Base-by-base conservation (phyloP, 2,888 invertebrate species). In the Malachius bipustulatus region DNA sequence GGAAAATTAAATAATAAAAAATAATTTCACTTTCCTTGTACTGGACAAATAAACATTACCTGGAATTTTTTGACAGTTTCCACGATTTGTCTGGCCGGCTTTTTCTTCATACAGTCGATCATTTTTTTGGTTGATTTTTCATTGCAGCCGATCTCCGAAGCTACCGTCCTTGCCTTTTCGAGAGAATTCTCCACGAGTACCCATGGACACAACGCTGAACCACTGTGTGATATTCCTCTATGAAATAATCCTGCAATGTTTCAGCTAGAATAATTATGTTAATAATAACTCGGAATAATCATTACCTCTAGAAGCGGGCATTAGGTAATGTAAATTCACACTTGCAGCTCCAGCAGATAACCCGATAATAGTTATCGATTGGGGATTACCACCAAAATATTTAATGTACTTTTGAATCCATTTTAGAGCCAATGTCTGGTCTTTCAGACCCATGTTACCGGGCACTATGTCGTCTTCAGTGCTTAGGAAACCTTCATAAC, bases 321-420 rank as follows among this genome's bases (percentile, higher is more conserved):
- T 74, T 9, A 83, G 47, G 44, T 75, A 72, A 43, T 82, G 83
- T 42, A 80, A 72, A 54, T 83, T 80, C 0, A 77, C 78, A 46
- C 82, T 77, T 3, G 76, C 79, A 16, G 75, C 82, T 0, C 84
- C 84, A 0, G 83, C 77, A 3, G 82, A 82, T 50, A 73, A 68
- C 2, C 84, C 84, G 1, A 71, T 57, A 2, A 83, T 55, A 0
- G 80, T 77, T 16, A 83, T 67, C 37, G 74, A 73, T 28, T 74
- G 67, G 1, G 79, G 72, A 60, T 82, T 73, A 1, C 83, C 83
- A 2, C 78, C 79, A 47, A 84, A 83, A 52, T 65, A 64, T 45
- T 69, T 61, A 38, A 83, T 77, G 54, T 83, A 78, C 29, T 70
- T 59, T 37, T 73, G 71, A 0, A 81, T 61, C 81, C 82, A 84